Conservation (phyloP, 2,888 invertebrate species). For the Thelaira solivaga region DNA sequence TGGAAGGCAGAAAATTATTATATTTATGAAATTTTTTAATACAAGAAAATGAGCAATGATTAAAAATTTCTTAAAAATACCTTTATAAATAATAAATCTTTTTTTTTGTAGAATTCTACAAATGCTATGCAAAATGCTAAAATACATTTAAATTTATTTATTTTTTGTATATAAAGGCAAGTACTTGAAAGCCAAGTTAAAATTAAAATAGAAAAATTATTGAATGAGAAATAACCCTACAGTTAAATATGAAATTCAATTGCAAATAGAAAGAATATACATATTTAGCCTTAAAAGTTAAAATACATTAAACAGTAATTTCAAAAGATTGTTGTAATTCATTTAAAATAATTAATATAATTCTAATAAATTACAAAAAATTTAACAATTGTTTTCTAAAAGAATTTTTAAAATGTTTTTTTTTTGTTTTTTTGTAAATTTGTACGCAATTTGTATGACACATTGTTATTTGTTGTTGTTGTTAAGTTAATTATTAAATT, state of each 20-base stretch:
- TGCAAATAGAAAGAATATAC: constrained; percentile 1
- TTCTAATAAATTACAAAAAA: constrained; percentile 36
- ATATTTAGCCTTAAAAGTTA: constrained; percentile 1
- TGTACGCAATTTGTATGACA: constrained; percentile 61
- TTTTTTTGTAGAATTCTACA: neutral
- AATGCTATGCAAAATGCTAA: neutral
- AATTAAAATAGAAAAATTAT: constrained; percentile 2
- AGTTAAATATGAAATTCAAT: constrained; percentile 16
- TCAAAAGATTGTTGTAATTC: constrained; percentile 10
- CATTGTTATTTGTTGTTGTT: constrained; percentile 39
- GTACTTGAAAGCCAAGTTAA: constrained; percentile 16
- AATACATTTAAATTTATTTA: neutral
- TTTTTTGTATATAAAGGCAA: constrained; percentile 15
- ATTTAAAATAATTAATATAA: constrained; percentile 47
- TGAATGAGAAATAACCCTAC: constrained; percentile 8
- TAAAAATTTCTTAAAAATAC: neutral
- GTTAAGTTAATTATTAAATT: neutral
- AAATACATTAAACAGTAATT: neutral
- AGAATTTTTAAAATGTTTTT: constrained; percentile 30
- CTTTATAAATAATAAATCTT: neutral
- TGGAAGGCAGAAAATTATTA: constrained; percentile 54
- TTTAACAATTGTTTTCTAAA: constrained; percentile 50
- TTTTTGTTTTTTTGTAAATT: constrained; percentile 57
- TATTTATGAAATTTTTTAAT: constrained; percentile 1
- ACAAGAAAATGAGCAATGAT: constrained; percentile 22